Evolutionary conservation across 1,140 invertebrate species (phyloP), one percentile per base, ranked within the genome.

Genomic region (Philotrypesis tridentata): DNA sequence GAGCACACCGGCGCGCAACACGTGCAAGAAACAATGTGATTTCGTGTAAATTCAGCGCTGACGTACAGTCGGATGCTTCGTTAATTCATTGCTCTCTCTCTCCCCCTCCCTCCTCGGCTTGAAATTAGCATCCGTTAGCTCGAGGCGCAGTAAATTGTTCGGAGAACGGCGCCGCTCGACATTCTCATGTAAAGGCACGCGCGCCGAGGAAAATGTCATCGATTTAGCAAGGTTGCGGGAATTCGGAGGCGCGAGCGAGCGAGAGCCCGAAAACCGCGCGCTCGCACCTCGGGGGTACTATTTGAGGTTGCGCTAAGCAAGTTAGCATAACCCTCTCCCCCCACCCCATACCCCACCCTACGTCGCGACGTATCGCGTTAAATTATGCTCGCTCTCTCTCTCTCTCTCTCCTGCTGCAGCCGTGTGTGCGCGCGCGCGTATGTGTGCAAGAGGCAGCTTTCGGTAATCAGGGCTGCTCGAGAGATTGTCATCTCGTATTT

Each of bases 301-400:
- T 91, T 92, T 91, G 91, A 91, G 90, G 90, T 92, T 91, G 85
- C 87, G 88, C 89, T 92, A 92, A 91, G 89, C 90, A 92, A 91
- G 90, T 92, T 92, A 92, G 90, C 89, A 90, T 89, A 89, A 91
- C 91, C 90, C 90, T n/a, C 48, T 17, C 48, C 48, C 12, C 1
- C 12, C 7, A 2, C 12, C 40, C 40, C 0, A 0, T 14, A 11
- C 40, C 40, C 1, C 40, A 3, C 14, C 12, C 12, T 43, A 43
- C 40, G 40, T 43, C 40, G 33, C 88, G 88, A 87, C 89, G 90
- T 91, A 92, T 91, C 91, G 87, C 88, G 90, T 91, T 91, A 91
- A 92, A 92, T 92, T 92, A 91, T 92, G 89, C 90, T 90, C 86
- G 89, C n/a, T n/a, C n/a, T n/a, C n/a, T n/a, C n/a, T n/a, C n/a